Evolutionary conservation across 2,113 vertebrate genomes (phyloP), one percentile per base, ranked within the genome.

Genomic region (Elachura formosa): DNA sequence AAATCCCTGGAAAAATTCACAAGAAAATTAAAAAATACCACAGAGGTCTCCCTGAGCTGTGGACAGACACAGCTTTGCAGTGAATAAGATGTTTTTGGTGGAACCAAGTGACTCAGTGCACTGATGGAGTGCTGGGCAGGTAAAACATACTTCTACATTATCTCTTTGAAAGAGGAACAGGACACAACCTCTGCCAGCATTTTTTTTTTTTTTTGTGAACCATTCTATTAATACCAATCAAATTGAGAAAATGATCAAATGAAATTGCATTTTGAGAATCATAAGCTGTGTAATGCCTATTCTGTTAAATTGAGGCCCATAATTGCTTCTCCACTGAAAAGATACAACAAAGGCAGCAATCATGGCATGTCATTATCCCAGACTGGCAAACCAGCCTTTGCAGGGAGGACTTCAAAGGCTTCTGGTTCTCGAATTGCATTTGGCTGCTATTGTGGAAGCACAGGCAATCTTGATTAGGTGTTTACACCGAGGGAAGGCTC

Each of bases 221-320:
- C 98, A 98, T 99, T 99, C 98, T 98, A 99, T 99, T 98, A 98
- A 99, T 99, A 98, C 98, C 98, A 99, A 99, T 99, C 98, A 99
- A 98, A 98, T 98, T 97, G 98, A 99, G 98, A 98, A 99, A 99
- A 99, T 99, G 98, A 99, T 99, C 98, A 98, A 98, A 98, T 98
- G 97, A 98, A 98, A 99, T 98, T 98, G 98, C 98, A 99, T 99
- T 99, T 99, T 98, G 98, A 99, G 98, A 98, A 98, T 98, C 98
- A 98, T 99, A 99, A 99, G 98, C 99, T 99, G 99, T 97, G 98
- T 99, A 99, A 99, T 99, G 99, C 98, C 99, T 99, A 99, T 99
- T 99, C 99, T 98, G 97, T 98, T 98, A 99, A 99, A 99, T 99
- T 99, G 98, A 98, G 98, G 98, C 98, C 98, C 97, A 91, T 99